Evolutionary conservation across 1,140 invertebrate genomes (phyloP), one percentile per base, ranked within the genome.

Genomic region (Lethrus apterus): DNA sequence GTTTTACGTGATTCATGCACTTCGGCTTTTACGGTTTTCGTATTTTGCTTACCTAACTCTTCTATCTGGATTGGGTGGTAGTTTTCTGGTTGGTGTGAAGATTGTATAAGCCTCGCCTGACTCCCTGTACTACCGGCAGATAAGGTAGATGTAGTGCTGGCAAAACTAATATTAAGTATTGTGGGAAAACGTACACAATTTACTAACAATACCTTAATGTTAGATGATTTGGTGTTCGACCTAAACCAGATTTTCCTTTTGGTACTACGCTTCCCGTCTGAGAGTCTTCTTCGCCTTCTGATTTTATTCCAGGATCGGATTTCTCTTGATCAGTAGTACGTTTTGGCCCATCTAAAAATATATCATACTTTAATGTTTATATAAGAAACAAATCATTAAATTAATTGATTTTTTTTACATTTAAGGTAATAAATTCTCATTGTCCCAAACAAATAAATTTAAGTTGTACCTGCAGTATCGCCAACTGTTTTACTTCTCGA

Each of bases 71-170:
- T 79, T 17, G 87, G 87, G 54, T 90, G 86, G 69, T 91, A 92
- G 59, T 84, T 87, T 55, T 88, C 81, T 31, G 91, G 91, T 58
- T 90, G 86, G 69, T 93, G 87, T 51, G 90, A 93, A 46, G 89
- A 89, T 70, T 93, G 90, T 62, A 94, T 93, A 50, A 95, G 78
- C 59, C 88, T 81, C 13, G 92, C 92, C 67, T 94, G 90, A 62
- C 86, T 91, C 56, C 90, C 89, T 32, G 89, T 93, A 67, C 89
- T 93, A 55, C 91, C 89, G 47, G 90, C 89, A 51, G 90, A 93
- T 63, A 93, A 79, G 8, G 92, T 94, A 46, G 90, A 94, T 48
- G 89, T 90, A 54, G 90, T 93, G 72, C 89, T 86, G 68, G n/a
- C n/a, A n/a, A n/a, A n/a, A n/a, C n/a, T n/a, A n/a, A 33, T 57